Base-by-base conservation (phyloP, 2,888 invertebrate species). In the Pyrgus malvae region DNA sequence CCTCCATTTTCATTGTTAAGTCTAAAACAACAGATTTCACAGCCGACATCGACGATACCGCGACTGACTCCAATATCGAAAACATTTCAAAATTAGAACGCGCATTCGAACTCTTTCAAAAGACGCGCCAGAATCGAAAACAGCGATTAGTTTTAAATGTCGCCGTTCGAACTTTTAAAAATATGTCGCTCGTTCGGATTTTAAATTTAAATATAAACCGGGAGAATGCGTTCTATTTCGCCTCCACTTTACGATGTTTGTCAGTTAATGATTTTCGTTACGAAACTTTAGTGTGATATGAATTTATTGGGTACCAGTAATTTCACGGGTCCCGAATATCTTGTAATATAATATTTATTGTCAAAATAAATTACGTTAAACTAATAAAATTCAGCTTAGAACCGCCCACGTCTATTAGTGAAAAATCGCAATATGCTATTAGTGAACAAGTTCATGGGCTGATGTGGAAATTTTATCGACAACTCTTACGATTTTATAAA, bases 71-170 rank as follows among this genome's bases (percentile, higher is more conserved):
- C 74, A 80, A 86, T 80, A 85, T 87, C 80, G 80, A 86, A 87
- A 83, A 80, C 80, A 81, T 83, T 85, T 88, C 86, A 81, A 78
- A 88, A 78, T 78, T 89, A 89, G 89, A 89, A 88, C 82, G 72
- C 66, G 61, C 66, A 68, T 76, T 80, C 86, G 81, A 87, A 86
- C 86, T 84, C 83, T 85, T 87, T 83, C 84, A 79, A 79, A 80
- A 83, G 77, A 78, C 79, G 79, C 74, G 73, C 77, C 76, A 76
- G 86, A 87, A 89, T 88, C 90, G 88, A 89, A 89, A 88, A 87
- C 89, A 87, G 78, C 87, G 89, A 90, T 90, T 88, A 89, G 88
- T 89, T 86, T 82, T 80, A 82, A 83, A 79, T 85, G 85, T 82
- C 83, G 74, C 69, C 76, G 84, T 88, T 87, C 87, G 88, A 89